A percentile compares a stretch with the other conserved stretches of the same genome.
phyloP scores from a whole-genome alignment of 2,113 vertebrate species.

The Silurus meridionalis region DNA sequence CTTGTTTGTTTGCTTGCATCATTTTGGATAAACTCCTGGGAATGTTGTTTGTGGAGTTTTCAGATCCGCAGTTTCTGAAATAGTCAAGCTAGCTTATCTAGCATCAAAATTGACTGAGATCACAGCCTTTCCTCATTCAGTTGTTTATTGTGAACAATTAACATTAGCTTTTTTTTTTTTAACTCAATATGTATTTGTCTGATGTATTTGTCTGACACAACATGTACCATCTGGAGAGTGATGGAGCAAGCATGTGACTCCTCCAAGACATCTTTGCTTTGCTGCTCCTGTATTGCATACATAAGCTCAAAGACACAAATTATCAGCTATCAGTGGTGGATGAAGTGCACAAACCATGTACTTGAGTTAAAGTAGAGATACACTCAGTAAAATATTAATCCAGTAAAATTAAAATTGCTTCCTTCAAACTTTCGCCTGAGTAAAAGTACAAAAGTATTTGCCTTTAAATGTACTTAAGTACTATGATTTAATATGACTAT shows the following conservation, averaged over 20 bases:
- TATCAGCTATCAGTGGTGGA: too few species aligned
- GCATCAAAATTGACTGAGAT: not conserved
- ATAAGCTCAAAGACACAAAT: not conserved
- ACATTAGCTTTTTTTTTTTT: not conserved
- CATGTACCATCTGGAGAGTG: not conserved
- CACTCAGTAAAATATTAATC: too few species aligned
- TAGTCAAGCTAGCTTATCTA: not conserved
- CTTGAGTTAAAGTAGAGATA: too few species aligned
- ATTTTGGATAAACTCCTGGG: not conserved
- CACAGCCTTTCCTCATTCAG: not conserved
- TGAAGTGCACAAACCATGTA: too few species aligned
- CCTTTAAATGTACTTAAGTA: too few species aligned
- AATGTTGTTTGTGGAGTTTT: not conserved
- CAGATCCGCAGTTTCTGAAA: not conserved
- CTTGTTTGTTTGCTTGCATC: not conserved
- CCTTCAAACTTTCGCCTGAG: too few species aligned
- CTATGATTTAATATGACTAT: too few species aligned
- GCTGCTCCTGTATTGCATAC: not conserved
- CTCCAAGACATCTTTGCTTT: not conserved
- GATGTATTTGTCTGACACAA: not conserved
- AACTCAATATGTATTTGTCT: not conserved
- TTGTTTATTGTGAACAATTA: not conserved
- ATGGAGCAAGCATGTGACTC: not conserved
- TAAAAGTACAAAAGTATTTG: too few species aligned
- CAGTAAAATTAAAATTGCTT: too few species aligned